Evolutionary conservation across 2,113 vertebrate species (phyloP).

Genomic region (Litocranius walleri): DNA sequence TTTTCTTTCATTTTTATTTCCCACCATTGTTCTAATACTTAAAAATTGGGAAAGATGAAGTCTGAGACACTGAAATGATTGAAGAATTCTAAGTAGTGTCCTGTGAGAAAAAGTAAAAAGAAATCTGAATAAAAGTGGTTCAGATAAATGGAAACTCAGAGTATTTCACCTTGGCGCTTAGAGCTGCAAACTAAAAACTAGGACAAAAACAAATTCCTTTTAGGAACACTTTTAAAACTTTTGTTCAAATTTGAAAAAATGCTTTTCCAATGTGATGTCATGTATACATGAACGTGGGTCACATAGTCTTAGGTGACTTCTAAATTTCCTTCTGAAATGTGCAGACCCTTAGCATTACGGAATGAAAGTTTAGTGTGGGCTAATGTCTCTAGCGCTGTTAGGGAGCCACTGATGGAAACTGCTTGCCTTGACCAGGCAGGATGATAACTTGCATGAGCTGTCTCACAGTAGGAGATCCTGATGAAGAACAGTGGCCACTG

Average conservation of each 20-base stretch:
- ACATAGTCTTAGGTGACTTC: not conserved
- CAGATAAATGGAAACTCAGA: not conserved
- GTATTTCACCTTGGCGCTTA: not conserved
- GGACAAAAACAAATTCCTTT: not conserved
- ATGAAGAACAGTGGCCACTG: not conserved
- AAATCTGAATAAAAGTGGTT: not conserved
- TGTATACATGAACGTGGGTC: too few relatives aligned
- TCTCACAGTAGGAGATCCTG: not conserved
- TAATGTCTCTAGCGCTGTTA: not conserved
- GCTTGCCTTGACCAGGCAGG: not conserved
- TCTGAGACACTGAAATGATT: not conserved
- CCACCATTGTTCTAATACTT: conserved; percentile 1
- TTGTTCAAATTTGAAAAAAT: not conserved
- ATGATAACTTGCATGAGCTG: not conserved
- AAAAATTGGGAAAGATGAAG: conserved; percentile 24
- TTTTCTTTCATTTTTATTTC: conserved; percentile 26
- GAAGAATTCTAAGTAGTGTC: not conserved
- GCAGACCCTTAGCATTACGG: not conserved
- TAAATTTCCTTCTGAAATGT: not conserved
- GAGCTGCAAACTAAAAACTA: not conserved
- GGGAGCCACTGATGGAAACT: not conserved
- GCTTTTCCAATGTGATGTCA: not conserved
- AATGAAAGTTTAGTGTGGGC: not conserved
- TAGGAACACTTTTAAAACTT: not conserved
- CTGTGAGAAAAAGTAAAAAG: not conserved